Evolutionary conservation across 2,113 vertebrate genomes (phyloP).

Genomic region (Microtus richardsoni): DNA sequence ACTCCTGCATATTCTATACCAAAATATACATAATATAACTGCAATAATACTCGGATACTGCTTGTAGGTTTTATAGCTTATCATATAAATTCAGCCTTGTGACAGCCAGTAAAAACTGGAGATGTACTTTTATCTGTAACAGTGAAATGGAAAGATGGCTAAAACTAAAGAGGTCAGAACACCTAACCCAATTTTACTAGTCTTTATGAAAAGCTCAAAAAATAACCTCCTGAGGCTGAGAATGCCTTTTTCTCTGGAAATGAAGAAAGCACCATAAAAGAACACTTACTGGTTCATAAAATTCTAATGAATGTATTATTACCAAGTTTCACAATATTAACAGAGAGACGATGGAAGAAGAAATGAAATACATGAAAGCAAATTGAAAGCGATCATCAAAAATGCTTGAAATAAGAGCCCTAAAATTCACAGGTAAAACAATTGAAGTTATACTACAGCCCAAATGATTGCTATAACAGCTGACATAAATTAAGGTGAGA

Average conservation of each 20-base stretch:
- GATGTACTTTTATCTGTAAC: slow-evolving; percentile 57
- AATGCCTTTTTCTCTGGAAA: slow-evolving; percentile 69
- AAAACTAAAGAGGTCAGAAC: slow-evolving; percentile 54
- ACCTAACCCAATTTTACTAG: slow-evolving; percentile 69
- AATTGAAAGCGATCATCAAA: slow-evolving; percentile 75
- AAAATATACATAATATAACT: slow-evolving; percentile 8
- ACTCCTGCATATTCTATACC: not conserved
- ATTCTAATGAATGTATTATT: slow-evolving; percentile 80
- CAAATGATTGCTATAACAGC: slow-evolving; percentile 72
- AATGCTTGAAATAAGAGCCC: slow-evolving; percentile 67
- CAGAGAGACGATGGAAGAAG: slow-evolving; percentile 70
- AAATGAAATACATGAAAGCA: slow-evolving; percentile 68
- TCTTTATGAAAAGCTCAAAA: slow-evolving; percentile 72
- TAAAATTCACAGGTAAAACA: slow-evolving; percentile 71
- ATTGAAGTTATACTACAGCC: slow-evolving; percentile 75
- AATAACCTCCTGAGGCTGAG: slow-evolving; percentile 52
- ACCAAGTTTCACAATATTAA: slow-evolving; percentile 73
- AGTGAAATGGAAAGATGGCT: slow-evolving; percentile 58
- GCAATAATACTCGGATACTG: not conserved
- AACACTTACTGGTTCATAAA: slow-evolving; percentile 78
- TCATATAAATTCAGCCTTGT: slow-evolving; percentile 10
- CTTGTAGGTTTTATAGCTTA: not conserved
- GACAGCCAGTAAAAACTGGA: slow-evolving; percentile 66
- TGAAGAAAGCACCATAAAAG: slow-evolving; percentile 75
- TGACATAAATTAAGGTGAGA: slow-evolving; percentile 55